Conservation (phyloP, 2,888 invertebrate species). For the Schrankia costaestrigalis region DNA sequence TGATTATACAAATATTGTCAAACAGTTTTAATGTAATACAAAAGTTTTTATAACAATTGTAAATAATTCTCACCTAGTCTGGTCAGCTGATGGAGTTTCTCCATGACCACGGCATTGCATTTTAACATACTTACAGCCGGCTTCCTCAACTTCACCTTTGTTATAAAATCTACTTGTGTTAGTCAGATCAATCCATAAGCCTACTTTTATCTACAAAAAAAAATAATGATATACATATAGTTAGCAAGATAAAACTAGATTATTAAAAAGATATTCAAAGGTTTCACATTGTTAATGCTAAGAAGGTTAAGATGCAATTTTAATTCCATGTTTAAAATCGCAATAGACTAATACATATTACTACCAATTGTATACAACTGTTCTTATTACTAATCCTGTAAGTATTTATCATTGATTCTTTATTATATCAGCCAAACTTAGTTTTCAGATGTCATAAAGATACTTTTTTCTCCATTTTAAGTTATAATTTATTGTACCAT, state of each 20-base stretch:
- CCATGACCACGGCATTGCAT: conserved; percentile 95
- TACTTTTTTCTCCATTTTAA: too few species aligned
- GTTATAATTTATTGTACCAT: too few species aligned
- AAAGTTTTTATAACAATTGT: background rate
- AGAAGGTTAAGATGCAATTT: too few species aligned
- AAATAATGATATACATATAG: conserved; percentile 1
- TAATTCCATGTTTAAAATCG: too few species aligned
- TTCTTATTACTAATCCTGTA: too few species aligned
- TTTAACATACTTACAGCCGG: conserved; percentile 92
- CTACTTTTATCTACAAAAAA: conserved; percentile 86
- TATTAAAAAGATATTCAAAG: background rate
- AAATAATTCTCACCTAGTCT: conserved; percentile 84
- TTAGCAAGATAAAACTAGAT: background rate
- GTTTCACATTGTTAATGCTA: too few species aligned
- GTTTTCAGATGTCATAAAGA: too few species aligned
- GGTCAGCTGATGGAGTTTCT: conserved; percentile 93
- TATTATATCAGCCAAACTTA: too few species aligned
- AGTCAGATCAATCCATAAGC: conserved; percentile 98
- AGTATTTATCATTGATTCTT: too few species aligned
- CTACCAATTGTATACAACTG: too few species aligned
- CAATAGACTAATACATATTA: too few species aligned
- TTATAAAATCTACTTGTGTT: conserved; percentile 97
- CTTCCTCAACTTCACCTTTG: conserved; percentile 86
- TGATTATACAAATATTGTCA: too few species aligned
- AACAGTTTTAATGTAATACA: background rate